Base-by-base conservation (phyloP, 2,113 vertebrate genomes). In the Alaudala cheleensis region DNA sequence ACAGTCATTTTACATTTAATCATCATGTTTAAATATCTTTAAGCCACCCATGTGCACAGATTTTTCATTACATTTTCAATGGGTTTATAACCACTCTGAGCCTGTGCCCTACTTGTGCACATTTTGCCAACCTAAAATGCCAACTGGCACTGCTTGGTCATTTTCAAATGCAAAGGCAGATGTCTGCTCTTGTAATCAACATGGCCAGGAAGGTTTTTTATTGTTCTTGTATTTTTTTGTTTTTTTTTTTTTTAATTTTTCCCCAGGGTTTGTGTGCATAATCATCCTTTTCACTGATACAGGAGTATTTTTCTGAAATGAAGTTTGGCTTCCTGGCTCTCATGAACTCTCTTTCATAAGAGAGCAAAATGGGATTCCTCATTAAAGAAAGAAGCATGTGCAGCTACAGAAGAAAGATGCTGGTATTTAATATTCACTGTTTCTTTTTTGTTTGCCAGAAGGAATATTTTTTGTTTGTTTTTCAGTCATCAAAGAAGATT, bases 1-100 rank as follows among this genome's bases (percentile, higher is more conserved):
- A 58, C 54, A 88, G 34, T 20, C 40, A 40, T 85, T 91, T 90
- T 66, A 29, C 39, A 91, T 94, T 86, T 90, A 85, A 76, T 91
- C 40, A 80, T 54, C 14, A 14, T 54, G 65, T 78, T 96, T 92
- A 88, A 96, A 73, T 83, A 45, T 71, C 60, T 94, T 71, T 37
- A 83, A 85, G 22, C 31, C 69, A 81, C 22, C 11, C 22, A 44
- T 88, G 40, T 0, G 0, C 62, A 56, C 51, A 83, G 56, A 66
- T 90, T 93, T 93, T 93, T 93, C 74, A 88, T 88, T 86, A 78
- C 12, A 4, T 92, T 92, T 93, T 92, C 56, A 56, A 57, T 56
- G 51, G 60, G 14, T 60, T 91, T 83, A 88, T 87, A 88, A 56
- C 54, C 1, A 0, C 49, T 88, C 62, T 70, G 74, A 74, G 31